Conservation (phyloP, 2,888 invertebrate species). For the Pasiphila rectangulata region DNA sequence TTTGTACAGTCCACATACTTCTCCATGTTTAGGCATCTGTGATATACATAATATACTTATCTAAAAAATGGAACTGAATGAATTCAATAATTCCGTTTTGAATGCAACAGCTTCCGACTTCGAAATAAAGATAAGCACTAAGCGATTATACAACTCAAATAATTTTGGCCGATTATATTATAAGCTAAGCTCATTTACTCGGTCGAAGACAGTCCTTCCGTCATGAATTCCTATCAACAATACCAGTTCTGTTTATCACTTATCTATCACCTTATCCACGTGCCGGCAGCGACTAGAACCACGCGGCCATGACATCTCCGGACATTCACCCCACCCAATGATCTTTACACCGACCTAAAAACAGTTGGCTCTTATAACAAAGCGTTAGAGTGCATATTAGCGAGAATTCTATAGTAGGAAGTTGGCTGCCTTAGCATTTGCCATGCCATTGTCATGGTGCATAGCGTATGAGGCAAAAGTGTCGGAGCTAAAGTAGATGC, state of each 20-base stretch:
- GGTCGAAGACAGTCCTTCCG: neutral
- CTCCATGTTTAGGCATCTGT: neutral
- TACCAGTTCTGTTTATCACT: constrained; percentile 36
- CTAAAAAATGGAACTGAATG: too few species aligned
- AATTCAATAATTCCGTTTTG: too few species aligned
- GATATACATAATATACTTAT: too few species aligned
- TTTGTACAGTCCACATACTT: neutral
- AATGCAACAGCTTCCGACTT: too few species aligned
- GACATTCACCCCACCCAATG: constrained; percentile 66
- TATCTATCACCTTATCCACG: constrained; percentile 50
- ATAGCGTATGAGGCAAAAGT: constrained; percentile 18
- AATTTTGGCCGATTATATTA: too few species aligned
- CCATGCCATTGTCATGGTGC: constrained; percentile 31
- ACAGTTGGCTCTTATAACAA: constrained; percentile 44
- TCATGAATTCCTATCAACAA: constrained; percentile 22
- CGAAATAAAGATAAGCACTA: too few species aligned
- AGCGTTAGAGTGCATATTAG: constrained; percentile 38
- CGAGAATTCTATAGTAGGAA: constrained; percentile 9
- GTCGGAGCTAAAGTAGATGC: constrained; percentile 15
- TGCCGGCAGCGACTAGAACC: constrained; percentile 36
- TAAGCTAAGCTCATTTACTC: neutral
- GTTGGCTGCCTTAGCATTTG: constrained; percentile 19
- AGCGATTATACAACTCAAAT: too few species aligned
- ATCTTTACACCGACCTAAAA: constrained; percentile 62
- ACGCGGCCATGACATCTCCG: constrained; percentile 67